Evolutionary conservation across 1,140 invertebrate species (phyloP).

Genomic region (Myzus persicae): DNA sequence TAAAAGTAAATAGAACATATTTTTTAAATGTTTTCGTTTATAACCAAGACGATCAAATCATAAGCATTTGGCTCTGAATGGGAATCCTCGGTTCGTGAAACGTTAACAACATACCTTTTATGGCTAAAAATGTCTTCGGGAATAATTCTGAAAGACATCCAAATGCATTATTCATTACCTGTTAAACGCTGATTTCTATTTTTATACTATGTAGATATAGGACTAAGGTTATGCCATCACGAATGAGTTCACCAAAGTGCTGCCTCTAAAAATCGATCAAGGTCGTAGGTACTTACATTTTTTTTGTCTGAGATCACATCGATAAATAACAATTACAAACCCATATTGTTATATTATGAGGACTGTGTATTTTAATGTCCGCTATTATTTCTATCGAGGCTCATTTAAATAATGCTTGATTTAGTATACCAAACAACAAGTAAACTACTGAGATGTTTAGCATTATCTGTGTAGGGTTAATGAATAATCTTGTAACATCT

Average conservation of each 20-base stretch:
- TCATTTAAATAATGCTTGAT: not conserved
- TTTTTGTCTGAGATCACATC: no score
- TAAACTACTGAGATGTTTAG: not conserved
- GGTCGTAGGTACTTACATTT: no score
- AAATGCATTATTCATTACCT: no score
- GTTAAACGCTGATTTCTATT: no score
- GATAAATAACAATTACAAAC: no score
- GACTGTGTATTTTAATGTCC: not conserved
- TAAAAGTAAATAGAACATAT: no score
- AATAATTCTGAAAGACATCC: not conserved
- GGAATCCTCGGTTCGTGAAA: not conserved
- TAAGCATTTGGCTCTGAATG: no score
- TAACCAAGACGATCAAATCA: not conserved
- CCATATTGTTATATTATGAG: not conserved
- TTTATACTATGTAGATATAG: no score
- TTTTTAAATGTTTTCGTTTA: not conserved
- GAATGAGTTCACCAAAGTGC: no score
- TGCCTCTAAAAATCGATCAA: no score
- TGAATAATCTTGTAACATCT: conserved; percentile 6
- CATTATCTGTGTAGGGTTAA: not conserved
- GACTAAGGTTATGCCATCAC: no score
- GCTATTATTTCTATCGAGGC: not conserved
- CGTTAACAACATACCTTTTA: not conserved
- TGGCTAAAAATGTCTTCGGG: not conserved
- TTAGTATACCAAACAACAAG: not conserved